Conservation (phyloP, 2,797 vertebrate genomes). For the Alfaro cultratus region DNA sequence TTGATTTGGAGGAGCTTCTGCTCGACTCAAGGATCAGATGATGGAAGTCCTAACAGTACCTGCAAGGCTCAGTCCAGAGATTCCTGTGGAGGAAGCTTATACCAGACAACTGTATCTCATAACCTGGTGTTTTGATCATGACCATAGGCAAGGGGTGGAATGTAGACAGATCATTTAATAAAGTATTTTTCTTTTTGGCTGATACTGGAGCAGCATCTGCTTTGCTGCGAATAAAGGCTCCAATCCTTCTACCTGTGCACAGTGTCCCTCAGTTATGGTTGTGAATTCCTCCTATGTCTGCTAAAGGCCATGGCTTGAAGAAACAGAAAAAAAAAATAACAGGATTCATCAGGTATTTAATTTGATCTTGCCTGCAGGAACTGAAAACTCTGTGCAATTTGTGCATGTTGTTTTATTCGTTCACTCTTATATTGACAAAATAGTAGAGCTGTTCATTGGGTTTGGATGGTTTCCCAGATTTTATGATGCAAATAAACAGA, state of each 20-base stretch:
- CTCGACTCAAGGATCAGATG: neutral
- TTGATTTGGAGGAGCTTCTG: neutral
- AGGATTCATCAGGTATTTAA: neutral
- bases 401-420: conserved; percentile 5
- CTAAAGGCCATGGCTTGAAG: neutral
- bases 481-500: conserved; percentile 14
- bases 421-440: conserved; percentile 16
- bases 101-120: neutral
- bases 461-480: conserved; percentile 21
- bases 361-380: neutral
- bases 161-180: neutral
- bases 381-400: neutral
- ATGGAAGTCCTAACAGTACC: neutral
- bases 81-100: neutral
- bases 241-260: neutral
- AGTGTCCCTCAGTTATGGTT: neutral
- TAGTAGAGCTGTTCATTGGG: conserved; percentile 17
- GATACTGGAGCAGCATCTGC: neutral
- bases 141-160: neutral
- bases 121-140: neutral
- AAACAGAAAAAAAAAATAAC: neutral
- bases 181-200: neutral
- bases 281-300: neutral
- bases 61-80: neutral
- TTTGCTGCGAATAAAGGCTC: neutral